Evolutionary conservation across 2,888 invertebrate genomes (phyloP).

Genomic region (Dolichomitus sp.): DNA sequence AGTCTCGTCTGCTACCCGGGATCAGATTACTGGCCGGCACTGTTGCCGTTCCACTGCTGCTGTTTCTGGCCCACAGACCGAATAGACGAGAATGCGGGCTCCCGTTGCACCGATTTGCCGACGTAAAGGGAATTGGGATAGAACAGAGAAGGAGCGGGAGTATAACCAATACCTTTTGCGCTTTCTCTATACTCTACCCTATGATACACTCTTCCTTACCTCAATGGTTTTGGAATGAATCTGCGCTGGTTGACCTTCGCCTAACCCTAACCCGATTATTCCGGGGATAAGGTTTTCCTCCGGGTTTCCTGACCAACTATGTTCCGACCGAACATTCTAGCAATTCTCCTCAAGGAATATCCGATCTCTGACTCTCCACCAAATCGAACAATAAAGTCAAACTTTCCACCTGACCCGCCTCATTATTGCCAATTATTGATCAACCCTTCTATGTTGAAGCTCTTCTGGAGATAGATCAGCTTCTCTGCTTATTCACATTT

Average conservation of each 20-base stretch:
- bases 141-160: conserved; percentile 53
- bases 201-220: conserved; percentile 10
- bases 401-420: conserved; percentile 31
- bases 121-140: conserved; percentile 76
- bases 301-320: conserved; percentile 14
- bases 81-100: conserved; percentile 75
- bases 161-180: conserved; percentile 19
- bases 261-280: conserved; percentile 62
- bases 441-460: conserved; percentile 16
- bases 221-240: conserved; percentile 25
- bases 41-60: conserved; percentile 68
- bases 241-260: conserved; percentile 49
- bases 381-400: conserved; percentile 34
- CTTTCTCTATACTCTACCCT: conserved; percentile 23
- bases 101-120: conserved; percentile 79
- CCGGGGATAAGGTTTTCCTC: conserved; percentile 56
- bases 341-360: conserved; percentile 11
- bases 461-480: neutral
- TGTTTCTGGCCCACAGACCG: conserved; percentile 42
- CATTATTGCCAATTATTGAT: conserved; percentile 35
- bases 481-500: neutral
- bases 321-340: conserved; percentile 9
- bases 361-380: conserved; percentile 1
- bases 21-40: conserved; percentile 81
- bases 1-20: conserved; percentile 54